Base-by-base conservation (phyloP, 2,888 invertebrate genomes). In the Ptychoptera albimana region DNA sequence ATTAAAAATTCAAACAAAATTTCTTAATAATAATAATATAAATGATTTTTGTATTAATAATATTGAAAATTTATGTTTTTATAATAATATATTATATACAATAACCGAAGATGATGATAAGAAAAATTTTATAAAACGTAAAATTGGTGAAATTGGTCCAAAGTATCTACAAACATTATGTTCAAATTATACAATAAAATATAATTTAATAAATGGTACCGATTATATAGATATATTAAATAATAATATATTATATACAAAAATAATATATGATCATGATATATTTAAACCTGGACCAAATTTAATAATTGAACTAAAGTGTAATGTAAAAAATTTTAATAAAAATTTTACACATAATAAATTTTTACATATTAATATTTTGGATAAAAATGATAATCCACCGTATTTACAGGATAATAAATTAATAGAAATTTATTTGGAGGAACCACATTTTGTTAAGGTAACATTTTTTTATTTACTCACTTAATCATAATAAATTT, bases 341-440 rank as follows among this genome's bases (percentile, higher is more conserved):
- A 43, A 46, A 10, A 51, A 51, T 36, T 23, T 23, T 3, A 5
- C 23, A 5, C 3, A 7, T 3, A 23, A 7, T 5, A 23, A 23
- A 23, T 23, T 23, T 5, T 23, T 23, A 7, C 23, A 23, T 37
- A 57, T 76, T n/a, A 63, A 67, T 3, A 78, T 96, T 8, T 62
- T 83, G 42, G 85, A 87, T 58, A 87, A 88, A 62, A 96, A 96
- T 64, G 94, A 96, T 62, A 92, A 94, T 60, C 87, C 88, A 9
- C 93, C 94, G 1, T 70, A 82, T 51, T 53, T 75, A 31, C 61
- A 74, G 50, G 71, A 73, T 50, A 64, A 69, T 39, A 53, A 56
- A 8, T 48, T 50, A 23, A 55, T 58, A 16, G 50, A 51, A 29
- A 60, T 64, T 45, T 42, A 54, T 43, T 48, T 65, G 51, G 55